Evolutionary conservation across 2,888 invertebrate genomes (phyloP).

Genomic region (Fragum fragum): DNA sequence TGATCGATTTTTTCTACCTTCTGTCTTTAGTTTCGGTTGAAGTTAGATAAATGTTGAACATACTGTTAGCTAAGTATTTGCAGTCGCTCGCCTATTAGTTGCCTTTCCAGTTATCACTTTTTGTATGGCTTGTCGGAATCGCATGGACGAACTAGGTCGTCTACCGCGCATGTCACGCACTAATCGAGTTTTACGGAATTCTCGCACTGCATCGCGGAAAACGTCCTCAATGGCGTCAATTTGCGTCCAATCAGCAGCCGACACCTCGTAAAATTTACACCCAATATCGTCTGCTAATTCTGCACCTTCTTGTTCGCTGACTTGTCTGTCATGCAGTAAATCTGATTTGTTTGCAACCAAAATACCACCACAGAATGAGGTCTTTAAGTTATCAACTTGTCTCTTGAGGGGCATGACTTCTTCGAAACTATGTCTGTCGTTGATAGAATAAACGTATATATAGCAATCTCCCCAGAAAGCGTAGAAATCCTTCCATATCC

Average conservation of each 20-base stretch:
- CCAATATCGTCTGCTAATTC: conserved; percentile 82
- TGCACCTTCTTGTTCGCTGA: conserved; percentile 78
- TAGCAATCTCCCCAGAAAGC: conserved; percentile 84
- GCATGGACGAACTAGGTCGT: conserved; percentile 81
- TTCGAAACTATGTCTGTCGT: conserved; percentile 81
- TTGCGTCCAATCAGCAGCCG: conserved; percentile 85
- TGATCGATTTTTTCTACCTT: no score
- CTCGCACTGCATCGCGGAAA: conserved; percentile 83
- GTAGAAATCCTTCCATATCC: conserved; percentile 80
- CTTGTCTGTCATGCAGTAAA: conserved; percentile 81
- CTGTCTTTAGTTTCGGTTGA: no score
- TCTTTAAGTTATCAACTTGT: conserved; percentile 76
- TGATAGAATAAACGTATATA: conserved; percentile 84
- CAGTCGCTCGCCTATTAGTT: conserved; percentile 44
- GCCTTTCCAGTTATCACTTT: conserved; percentile 80
- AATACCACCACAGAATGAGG: conserved; percentile 74
- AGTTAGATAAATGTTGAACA: no score
- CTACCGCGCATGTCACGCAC: conserved; percentile 77
- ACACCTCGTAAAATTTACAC: conserved; percentile 83
- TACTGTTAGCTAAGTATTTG: not conserved
- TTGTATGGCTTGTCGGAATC: conserved; percentile 81
- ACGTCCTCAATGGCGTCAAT: conserved; percentile 77
- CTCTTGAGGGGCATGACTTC: conserved; percentile 77
- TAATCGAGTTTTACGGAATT: conserved; percentile 75
- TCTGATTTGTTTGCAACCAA: conserved; percentile 84